A percentile compares a stretch with the other conserved stretches of the same genome.
phyloP scores from a whole-genome alignment of 2,888 invertebrate species.

The Nomada ruficornis region DNA sequence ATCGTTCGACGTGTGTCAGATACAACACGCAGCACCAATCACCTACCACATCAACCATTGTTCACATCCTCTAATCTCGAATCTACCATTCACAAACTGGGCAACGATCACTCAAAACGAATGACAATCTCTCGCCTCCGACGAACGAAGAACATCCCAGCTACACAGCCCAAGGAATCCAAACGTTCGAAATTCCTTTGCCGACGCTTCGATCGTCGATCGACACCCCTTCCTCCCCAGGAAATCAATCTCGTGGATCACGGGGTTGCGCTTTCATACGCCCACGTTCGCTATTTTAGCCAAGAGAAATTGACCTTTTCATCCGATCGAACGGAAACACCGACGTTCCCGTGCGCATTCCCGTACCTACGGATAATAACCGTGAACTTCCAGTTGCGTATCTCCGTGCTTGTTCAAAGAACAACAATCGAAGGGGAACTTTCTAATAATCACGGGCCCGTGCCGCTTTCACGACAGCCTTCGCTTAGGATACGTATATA shows the following conservation, averaged over 20 bases:
- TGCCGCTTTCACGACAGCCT: slow-evolving; percentile 45
- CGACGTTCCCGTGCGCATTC: slow-evolving; percentile 27
- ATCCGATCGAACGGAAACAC: slow-evolving; percentile 37
- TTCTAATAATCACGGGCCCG: slow-evolving; percentile 54
- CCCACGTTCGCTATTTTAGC: slow-evolving; percentile 21
- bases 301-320: slow-evolving; percentile 49
- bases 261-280: slow-evolving; percentile 21
- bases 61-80: too few relatives aligned
- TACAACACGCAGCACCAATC: too few relatives aligned
- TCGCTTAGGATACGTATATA: slow-evolving; percentile 15
- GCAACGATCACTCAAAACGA: not conserved
- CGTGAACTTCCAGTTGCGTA: slow-evolving; percentile 55
- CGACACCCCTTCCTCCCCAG: not conserved
- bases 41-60: too few relatives aligned
- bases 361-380: slow-evolving; percentile 35
- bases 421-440: slow-evolving; percentile 60
- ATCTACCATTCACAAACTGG: not conserved
- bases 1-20: too few relatives aligned
- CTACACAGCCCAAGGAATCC: not conserved
- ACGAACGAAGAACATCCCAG: not conserved
- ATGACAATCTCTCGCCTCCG: not conserved
- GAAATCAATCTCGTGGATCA: slow-evolving; percentile 33
- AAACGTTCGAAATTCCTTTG: not conserved
- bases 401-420: slow-evolving; percentile 34
- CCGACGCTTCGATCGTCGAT: not conserved